These are phyloP conservation scores for Gallinago paraguaiae DNA, from an alignment of 2,113 vertebrate genomes.

Conservation along the genomic window DNA sequence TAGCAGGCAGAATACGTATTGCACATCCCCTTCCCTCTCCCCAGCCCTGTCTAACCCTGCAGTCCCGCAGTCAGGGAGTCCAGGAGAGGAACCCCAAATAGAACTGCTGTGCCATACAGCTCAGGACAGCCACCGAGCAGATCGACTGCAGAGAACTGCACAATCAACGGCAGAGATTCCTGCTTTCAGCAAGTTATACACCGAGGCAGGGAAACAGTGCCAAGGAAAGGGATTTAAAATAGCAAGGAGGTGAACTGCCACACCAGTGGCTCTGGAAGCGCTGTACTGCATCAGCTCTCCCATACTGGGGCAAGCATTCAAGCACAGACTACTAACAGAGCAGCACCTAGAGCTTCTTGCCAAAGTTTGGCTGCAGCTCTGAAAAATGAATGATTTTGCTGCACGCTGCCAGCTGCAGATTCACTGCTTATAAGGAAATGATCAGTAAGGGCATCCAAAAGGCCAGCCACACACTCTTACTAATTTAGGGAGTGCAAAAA, in stretches of 20 bases:
- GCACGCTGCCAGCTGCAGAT: conserved; percentile 19
- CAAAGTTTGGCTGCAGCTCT: not conserved
- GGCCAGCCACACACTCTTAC: not conserved
- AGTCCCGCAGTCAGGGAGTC: not conserved
- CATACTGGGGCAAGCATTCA: not conserved
- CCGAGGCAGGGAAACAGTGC: accelerated
- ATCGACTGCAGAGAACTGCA: not conserved
- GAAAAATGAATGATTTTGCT: conserved; percentile 24
- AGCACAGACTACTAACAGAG: not conserved
- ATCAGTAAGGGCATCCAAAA: not conserved
- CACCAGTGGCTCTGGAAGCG: not conserved
- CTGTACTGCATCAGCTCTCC: not conserved
- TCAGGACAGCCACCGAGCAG: not conserved
- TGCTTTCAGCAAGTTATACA: not conserved
- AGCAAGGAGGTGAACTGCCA: not conserved
- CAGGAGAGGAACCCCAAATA: not conserved
- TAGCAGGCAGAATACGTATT: not conserved
- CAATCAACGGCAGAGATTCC: not conserved
- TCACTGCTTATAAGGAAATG: conserved; percentile 38
- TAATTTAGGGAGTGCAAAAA: not conserved
- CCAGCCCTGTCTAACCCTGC: not conserved
- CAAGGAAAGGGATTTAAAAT: not conserved
- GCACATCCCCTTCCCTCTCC: not conserved
- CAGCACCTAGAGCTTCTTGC: not conserved
- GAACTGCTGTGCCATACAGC: not conserved